Evolutionary conservation across 2,797 vertebrate species (phyloP), one percentile per base, ranked within the genome.

Genomic region (Antrozous pallidus): DNA sequence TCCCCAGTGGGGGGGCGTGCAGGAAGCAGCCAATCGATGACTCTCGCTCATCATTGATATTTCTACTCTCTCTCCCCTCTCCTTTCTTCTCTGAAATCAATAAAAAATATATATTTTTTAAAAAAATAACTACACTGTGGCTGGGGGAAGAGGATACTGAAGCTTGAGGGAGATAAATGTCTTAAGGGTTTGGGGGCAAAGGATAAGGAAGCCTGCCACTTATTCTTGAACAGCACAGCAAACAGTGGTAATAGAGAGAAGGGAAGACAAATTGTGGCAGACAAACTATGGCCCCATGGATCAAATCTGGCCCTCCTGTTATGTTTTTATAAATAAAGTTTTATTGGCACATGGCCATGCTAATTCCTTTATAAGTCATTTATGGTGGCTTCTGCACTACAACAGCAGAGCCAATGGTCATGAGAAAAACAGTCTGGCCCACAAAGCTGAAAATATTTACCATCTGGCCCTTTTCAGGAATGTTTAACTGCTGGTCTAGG

Each of bases 381-480:
- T 26, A 17, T 0, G 20, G 13, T 0, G 6, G 49, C 81, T 61
- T 38, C 26, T n/a, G 2, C 0, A 18, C 28, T 26, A n/a, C 61
- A 42, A 8, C 0, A 4, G 40, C 36, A 22, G 65, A 40, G 75
- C 22, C 8, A 0, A 47, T 7, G 1, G 22, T 65, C 24, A 31
- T 4, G 8, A 51, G 31, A 58, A 18, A 65, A 33, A 56, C 13
- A 70, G 11, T 28, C 40, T 58, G 31, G 38, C 54, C 54, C 54
- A 47, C 1, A 26, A 12, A 42, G 33, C 56, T 65, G 33, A 31
- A 49, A 28, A 3, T 13, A 33, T 12, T 33, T 45, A 42, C 22
- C 45, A 9, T 33, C 63, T 31, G 51, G 36, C 51, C 22, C 33
- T 18, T 28, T 36, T 18, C 3, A 26, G 70, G 38, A 38, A 70